phyloP scores from a whole-genome alignment of 2,888 invertebrate genomes.

The Muscina levida region DNA sequence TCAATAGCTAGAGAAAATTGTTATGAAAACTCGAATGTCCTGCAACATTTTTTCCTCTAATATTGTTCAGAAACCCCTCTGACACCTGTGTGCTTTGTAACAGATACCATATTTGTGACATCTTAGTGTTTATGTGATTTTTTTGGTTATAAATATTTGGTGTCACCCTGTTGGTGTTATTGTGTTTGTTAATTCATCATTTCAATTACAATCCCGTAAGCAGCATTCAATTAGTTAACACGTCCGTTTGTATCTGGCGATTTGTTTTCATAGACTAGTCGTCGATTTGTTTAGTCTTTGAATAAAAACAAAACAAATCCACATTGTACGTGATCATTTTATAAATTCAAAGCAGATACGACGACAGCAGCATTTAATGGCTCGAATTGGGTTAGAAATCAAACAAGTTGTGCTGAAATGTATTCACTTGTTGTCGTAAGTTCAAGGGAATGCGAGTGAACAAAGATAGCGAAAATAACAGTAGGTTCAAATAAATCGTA shows the following conservation, averaged over 20 bases:
- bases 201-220: slow-evolving; percentile 3
- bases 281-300: neutral
- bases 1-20: too few species aligned
- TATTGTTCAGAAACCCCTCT: too few species aligned
- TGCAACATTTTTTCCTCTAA: too few species aligned
- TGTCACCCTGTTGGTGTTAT: slow-evolving; percentile 5
- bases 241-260: neutral
- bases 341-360: slow-evolving; percentile 48
- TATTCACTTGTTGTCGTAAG: slow-evolving; percentile 2
- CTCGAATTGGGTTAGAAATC: slow-evolving; percentile 39
- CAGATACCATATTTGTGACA: too few species aligned
- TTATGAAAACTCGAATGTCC: too few species aligned
- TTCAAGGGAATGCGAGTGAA: slow-evolving; percentile 18
- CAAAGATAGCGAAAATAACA: neutral
- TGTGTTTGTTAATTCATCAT: neutral
- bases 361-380: neutral
- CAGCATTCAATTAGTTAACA: slow-evolving; percentile 7
- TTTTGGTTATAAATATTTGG: too few species aligned
- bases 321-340: slow-evolving; percentile 57
- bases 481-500: too few species aligned
- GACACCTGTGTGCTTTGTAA: too few species aligned
- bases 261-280: neutral
- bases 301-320: too few species aligned
- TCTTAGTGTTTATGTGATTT: too few species aligned
- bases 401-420: slow-evolving; percentile 17